Conservation (phyloP, 2,888 invertebrate species). For the Maniola hyperantus region DNA sequence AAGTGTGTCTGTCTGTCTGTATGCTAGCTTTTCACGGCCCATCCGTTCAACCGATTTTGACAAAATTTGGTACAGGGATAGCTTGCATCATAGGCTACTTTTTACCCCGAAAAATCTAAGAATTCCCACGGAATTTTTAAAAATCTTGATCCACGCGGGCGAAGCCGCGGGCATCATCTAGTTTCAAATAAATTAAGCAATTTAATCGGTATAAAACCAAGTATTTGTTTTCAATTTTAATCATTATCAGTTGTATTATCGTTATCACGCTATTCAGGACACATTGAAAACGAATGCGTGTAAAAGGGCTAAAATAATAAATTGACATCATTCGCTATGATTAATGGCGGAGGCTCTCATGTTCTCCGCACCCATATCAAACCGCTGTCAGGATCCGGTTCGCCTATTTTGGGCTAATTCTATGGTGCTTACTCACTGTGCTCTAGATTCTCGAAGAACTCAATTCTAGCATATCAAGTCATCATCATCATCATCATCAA, state of each 20-base stretch:
- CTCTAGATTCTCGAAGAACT: conserved; percentile 23
- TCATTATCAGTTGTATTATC: conserved; percentile 33
- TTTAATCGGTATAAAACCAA: neutral
- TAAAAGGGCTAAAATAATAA: conserved; percentile 39
- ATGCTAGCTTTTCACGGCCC: too few relatives aligned
- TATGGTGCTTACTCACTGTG: conserved; percentile 22
- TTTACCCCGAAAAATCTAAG: too few relatives aligned
- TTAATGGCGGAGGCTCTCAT: conserved; percentile 40
- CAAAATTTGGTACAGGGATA: too few relatives aligned
- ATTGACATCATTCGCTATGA: conserved; percentile 37
- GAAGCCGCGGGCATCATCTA: too few relatives aligned
- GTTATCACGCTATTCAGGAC: conserved; percentile 32
- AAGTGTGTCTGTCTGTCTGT: too few relatives aligned
- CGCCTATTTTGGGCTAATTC: conserved; percentile 29
- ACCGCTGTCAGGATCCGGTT: conserved; percentile 50
- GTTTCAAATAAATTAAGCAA: too few relatives aligned
- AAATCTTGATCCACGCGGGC: too few relatives aligned
- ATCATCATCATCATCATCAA: too few relatives aligned
- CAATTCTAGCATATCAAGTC: neutral
- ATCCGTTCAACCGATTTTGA: too few relatives aligned
- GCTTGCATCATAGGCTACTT: too few relatives aligned
- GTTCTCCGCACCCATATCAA: conserved; percentile 50
- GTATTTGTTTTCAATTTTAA: conserved; percentile 16
- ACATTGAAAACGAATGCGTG: conserved; percentile 33
- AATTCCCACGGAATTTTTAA: too few relatives aligned